Evolutionary conservation across 2,888 invertebrate genomes (phyloP).

Genomic region (Julus scandinavius): DNA sequence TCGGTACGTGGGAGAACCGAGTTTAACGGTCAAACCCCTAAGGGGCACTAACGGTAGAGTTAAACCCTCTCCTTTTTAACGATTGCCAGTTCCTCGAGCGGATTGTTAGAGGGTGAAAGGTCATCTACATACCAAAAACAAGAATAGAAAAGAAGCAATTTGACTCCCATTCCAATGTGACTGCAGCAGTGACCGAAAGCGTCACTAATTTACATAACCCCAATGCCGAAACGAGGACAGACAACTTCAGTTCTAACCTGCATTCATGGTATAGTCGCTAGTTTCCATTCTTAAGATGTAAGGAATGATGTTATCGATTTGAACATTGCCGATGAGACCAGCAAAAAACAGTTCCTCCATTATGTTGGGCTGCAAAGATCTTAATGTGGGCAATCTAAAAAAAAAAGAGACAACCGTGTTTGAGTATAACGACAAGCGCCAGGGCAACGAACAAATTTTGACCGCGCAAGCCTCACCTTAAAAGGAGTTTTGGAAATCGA

Average conservation of each 20-base stretch:
- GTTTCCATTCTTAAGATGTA: conserved; percentile 79
- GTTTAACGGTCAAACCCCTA: conserved; percentile 14
- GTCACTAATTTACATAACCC: not conserved
- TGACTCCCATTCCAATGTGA: too few species aligned
- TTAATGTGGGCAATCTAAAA: conserved; percentile 71
- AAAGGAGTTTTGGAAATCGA: conserved; percentile 69
- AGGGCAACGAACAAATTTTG: not conserved
- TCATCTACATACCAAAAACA: conserved; percentile 44
- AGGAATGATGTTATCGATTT: conserved; percentile 95
- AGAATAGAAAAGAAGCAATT: not conserved
- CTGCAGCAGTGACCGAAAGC: not conserved
- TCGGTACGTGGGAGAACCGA: not conserved
- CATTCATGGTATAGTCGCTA: conserved; percentile 63
- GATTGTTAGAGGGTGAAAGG: conserved; percentile 51
- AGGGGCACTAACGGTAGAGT: not conserved
- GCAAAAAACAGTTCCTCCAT: conserved; percentile 94
- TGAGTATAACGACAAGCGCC: not conserved
- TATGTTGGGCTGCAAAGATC: conserved; percentile 73
- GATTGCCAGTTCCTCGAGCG: conserved; percentile 6
- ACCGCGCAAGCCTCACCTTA: conserved; percentile 58
- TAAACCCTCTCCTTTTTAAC: conserved; percentile 30
- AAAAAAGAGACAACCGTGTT: conserved; percentile 62
- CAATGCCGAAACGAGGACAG: not conserved
- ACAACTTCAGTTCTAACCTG: conserved; percentile 44
- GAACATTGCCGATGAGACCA: conserved; percentile 89